Evolutionary conservation across 1,140 invertebrate genomes (phyloP), one percentile per base, ranked within the genome.

Genomic region (Cotesia typhae): DNA sequence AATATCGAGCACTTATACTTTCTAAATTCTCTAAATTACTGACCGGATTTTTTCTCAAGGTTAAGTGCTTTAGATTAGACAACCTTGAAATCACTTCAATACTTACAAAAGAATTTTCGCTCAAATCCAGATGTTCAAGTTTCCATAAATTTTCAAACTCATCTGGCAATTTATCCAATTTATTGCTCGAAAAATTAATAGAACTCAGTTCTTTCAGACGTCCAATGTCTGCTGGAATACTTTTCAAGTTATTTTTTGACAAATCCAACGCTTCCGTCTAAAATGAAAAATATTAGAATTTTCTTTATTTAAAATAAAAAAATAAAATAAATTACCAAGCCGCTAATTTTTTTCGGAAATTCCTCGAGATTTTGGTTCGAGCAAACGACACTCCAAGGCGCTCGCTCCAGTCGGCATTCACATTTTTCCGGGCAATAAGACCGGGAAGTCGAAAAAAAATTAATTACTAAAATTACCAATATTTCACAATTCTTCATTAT

Each of bases 241-340:
- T 68, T 0, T 61, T 74, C 60, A 87, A 71, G 9, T 72, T 55
- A 61, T 86, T 87, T 35, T 64, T 71, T 9, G 84, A 86, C 28
- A 87, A 67, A 65, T 86, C 80, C 57, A 87, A 64, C 3, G 82
- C 60, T 61, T 86, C 77, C 36, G 81, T 77, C 79, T 85, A 36
- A 1, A 71, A 67, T 66, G 51, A 36, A 61, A 74, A 10, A 3
- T 59, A 4, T 51, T 28, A 3, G 51, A 4, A 53, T 57, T 20
- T 53, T 52, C 28, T 51, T 55, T 51, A 3, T 4, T 67, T 2
- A 55, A 10, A 66, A 70, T 28, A 36, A 53, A 38, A 52, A 61
- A 61, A 6, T 6, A 65, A 66, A n/a, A 14, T 57, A 12, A 71
- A 64, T 75, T 52, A 75, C 72, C 72, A 74, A 52, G 55, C 76